Conservation (phyloP, 2,797 vertebrate species). For the Pseudopleuronectes americanus region DNA sequence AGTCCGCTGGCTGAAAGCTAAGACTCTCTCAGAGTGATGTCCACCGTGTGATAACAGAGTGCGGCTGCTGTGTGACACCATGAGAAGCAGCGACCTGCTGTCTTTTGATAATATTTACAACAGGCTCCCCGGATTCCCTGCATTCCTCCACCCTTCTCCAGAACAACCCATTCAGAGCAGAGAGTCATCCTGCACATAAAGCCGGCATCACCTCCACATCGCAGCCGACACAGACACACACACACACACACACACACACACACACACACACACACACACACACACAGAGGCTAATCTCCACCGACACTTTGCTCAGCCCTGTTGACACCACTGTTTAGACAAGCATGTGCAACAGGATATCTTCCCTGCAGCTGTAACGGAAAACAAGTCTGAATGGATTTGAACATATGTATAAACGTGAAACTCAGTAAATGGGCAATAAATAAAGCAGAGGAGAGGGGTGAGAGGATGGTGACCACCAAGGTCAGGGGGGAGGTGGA, state of each 20-base stretch:
- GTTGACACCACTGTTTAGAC: constrained; percentile 37
- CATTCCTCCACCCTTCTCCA: constrained; percentile 66
- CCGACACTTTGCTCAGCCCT: constrained; percentile 5
- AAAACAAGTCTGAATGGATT: constrained; percentile 27
- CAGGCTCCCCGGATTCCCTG: constrained; percentile 62
- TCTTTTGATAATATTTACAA: constrained; percentile 63
- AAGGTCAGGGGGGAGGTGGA: constrained; percentile 49
- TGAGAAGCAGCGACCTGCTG: constrained; percentile 38
- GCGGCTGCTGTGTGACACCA: constrained; percentile 18
- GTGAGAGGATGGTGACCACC: constrained; percentile 36
- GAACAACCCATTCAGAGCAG: constrained; percentile 63
- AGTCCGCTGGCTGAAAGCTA: not conserved
- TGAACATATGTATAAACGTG: constrained; percentile 41
- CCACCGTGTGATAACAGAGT: constrained; percentile 20
- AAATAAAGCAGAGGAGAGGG: constrained; percentile 38
- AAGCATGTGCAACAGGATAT: constrained; percentile 34
- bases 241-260: constrained; percentile 11
- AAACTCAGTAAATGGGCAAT: constrained; percentile 52
- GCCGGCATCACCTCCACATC: constrained; percentile 38
- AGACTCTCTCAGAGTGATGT: constrained; percentile 3
- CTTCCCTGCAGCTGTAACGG: constrained; percentile 9
- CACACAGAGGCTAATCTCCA: constrained; percentile 18
- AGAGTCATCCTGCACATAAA: constrained; percentile 51
- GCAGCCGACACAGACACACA: constrained; percentile 2
- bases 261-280: too few relatives aligned